Percentiles rank a stretch among this genome's conserved stretches.
phyloP scores from a whole-genome alignment of 2,888 invertebrate species.

The Cephus rjabovi region DNA sequence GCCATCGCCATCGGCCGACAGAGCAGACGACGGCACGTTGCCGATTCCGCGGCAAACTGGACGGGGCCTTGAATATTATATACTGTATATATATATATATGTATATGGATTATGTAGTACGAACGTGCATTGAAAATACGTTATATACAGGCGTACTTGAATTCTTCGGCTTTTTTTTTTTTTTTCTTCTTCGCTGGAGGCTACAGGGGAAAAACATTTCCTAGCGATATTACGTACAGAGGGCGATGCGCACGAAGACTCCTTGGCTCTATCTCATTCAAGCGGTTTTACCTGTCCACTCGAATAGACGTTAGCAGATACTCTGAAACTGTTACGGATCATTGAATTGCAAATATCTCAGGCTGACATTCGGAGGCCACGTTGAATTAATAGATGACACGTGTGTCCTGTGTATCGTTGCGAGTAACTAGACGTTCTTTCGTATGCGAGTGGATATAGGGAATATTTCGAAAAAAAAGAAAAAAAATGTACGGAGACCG shows the following conservation, averaged over 20 bases:
- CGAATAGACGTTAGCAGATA: background rate
- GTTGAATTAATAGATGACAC: constrained; percentile 36
- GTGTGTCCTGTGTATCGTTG: background rate
- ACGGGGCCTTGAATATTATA: background rate
- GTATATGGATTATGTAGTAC: constrained; percentile 4
- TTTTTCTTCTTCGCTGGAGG: background rate
- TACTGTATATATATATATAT: constrained; percentile 6
- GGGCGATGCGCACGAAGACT: background rate
- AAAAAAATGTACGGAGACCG: no score
- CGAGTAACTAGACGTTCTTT: background rate
- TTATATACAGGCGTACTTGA: background rate
- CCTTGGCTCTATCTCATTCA: background rate
- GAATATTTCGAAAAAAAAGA: background rate
- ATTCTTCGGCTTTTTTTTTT: background rate
- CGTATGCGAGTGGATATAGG: background rate
- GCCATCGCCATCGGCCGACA: background rate
- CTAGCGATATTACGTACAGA: background rate
- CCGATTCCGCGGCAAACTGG: background rate
- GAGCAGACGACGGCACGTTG: background rate
- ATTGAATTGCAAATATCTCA: constrained; percentile 53
- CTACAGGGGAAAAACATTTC: background rate
- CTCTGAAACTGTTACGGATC: constrained; percentile 45
- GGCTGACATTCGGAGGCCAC: constrained; percentile 29
- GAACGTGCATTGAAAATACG: background rate
- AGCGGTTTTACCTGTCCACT: background rate